Evolutionary conservation across 2,797 vertebrate genomes (phyloP).

Genomic region (Manis pentadactyla): DNA sequence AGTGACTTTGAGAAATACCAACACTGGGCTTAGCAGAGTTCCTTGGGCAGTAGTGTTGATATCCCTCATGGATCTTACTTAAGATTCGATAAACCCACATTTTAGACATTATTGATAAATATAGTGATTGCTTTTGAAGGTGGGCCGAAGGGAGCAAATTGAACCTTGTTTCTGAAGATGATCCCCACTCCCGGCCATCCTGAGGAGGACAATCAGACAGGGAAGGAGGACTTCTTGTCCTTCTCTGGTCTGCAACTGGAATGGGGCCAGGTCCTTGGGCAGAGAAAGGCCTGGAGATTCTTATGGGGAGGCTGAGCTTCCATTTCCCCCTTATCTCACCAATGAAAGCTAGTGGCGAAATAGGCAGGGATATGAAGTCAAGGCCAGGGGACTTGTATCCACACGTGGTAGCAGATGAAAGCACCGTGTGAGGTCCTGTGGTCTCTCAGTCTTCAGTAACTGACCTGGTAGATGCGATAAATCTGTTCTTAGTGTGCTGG

Average conservation of each 20-base stretch:
- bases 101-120: background rate
- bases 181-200: background rate
- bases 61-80: background rate
- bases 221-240: background rate
- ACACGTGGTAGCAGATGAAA: background rate
- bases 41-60: background rate
- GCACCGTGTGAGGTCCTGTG: background rate
- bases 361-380: background rate
- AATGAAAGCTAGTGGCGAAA: background rate
- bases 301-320: accelerated
- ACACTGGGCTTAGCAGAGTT: background rate
- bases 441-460: background rate
- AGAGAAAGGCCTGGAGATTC: background rate
- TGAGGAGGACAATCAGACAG: background rate
- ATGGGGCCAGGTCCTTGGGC: background rate
- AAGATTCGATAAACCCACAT: background rate
- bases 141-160: background rate
- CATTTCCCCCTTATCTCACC: too few relatives aligned
- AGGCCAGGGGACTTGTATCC: background rate
- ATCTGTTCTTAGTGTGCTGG: background rate
- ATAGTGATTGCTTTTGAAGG: background rate
- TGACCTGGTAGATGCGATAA: background rate
- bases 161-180: background rate
- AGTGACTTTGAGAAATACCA: background rate
- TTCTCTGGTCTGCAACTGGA: background rate